Evolutionary conservation across 1,140 invertebrate genomes (phyloP), one percentile per base, ranked within the genome.

Genomic region (Drosophila murphyi): DNA sequence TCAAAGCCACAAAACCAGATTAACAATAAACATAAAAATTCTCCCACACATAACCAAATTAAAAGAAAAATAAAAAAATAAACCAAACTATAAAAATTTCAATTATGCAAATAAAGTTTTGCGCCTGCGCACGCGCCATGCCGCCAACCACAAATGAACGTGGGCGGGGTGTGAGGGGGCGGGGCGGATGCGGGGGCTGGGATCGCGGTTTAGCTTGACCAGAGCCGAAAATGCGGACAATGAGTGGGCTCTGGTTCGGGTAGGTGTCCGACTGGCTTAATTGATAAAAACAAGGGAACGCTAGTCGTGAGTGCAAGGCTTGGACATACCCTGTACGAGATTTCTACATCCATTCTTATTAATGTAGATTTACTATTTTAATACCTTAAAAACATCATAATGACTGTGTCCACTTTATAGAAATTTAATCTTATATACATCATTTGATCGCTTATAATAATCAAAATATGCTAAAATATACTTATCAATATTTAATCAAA

Each of bases 111-210:
- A 76, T 76, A 43, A 62, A 61, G 45, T 67, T 73, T 51, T 73
- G 74, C 74, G 74, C 74, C 74, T 76, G 70, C 74, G 74, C 74
- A 76, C 74, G 74, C 74, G 74, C 70, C 69, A 76, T 61, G 35
- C 47, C 45, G 20, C 39, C 20, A 45, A 61, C 32, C 29, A 28
- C 47, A 41, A 1, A 3, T 20, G 29, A 68, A 3, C n/a, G 47
- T 59, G 47, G 45, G 56, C 39, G 67, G 68, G 68, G 51, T 4
- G 39, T 1, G n/a, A n/a, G 39, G 10, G 39, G 39, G 10, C 6
- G 3, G 3, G 39, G 3, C 2, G 39, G 10, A n/a, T 37, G 68
- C 51, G 60, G n/a, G 6, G 65, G 55, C 55, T 43, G 41, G 28
- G 47, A 29, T 37, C 45, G 34, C 47, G 32, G 39, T 32, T 20